Evolutionary conservation across 2,888 invertebrate species (phyloP).

Genomic region (Drosophila monieri): DNA sequence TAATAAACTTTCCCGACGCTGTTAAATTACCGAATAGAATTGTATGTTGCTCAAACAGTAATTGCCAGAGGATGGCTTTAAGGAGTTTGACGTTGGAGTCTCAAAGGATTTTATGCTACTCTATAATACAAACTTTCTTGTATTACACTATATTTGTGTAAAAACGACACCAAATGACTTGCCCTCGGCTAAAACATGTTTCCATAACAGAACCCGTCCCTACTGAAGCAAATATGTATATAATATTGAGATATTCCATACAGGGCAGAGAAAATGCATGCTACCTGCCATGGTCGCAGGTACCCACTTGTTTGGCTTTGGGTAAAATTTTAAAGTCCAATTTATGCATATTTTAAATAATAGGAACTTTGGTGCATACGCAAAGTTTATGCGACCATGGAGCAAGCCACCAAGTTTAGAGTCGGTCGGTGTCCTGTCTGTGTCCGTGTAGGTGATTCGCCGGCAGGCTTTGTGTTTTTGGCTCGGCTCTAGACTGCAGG

Average conservation of each 20-base stretch:
- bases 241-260: neutral
- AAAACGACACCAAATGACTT: conserved; percentile 4
- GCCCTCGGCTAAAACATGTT: conserved; percentile 16
- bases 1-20: conserved; percentile 34
- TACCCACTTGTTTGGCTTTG: conserved; percentile 4
- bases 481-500: conserved; percentile 25
- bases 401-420: conserved; percentile 14
- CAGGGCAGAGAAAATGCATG: conserved; percentile 20
- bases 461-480: conserved; percentile 48
- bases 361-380: conserved; percentile 50
- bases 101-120: neutral
- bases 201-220: conserved; percentile 19
- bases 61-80: conserved; percentile 8
- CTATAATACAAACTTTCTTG: neutral
- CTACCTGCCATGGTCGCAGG: conserved; percentile 25
- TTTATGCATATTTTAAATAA: conserved; percentile 71
- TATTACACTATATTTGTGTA: neutral
- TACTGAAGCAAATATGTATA: conserved; percentile 6
- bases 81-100: neutral
- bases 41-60: conserved; percentile 20
- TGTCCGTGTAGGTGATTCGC: conserved; percentile 28
- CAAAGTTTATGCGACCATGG: conserved; percentile 50
- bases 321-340: conserved; percentile 50
- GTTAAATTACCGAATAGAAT: conserved; percentile 31
- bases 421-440: conserved; percentile 17